Percentiles rank a stretch among this genome's conserved stretches.
phyloP scores from a whole-genome alignment of 2,113 vertebrate genomes.

The Atlantisia rogersi region DNA sequence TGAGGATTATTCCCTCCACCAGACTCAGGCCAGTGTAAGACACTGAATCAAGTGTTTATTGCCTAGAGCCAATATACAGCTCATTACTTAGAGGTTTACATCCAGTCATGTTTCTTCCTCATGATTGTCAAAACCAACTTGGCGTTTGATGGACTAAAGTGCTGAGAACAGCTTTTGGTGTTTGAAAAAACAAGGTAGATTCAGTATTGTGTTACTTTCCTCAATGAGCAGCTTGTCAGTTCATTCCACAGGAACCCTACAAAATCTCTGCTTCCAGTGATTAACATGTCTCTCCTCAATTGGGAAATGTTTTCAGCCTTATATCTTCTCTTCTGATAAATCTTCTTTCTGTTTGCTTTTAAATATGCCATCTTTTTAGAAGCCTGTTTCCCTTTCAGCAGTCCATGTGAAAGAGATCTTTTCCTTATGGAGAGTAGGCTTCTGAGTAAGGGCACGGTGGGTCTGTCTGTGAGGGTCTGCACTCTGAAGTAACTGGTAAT shows the following conservation, averaged over 20 bases:
- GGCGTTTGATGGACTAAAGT: background rate
- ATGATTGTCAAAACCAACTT: background rate
- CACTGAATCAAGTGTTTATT: background rate
- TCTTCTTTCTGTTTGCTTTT: background rate
- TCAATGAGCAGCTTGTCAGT: background rate
- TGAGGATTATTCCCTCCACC: background rate
- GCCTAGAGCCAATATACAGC: background rate
- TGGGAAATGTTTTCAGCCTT: background rate
- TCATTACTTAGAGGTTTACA: background rate
- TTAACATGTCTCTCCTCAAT: background rate
- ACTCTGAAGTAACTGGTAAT: background rate
- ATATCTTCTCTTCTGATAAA: background rate
- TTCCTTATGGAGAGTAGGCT: background rate
- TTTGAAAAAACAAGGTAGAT: background rate
- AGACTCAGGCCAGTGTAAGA: background rate
- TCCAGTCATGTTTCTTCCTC: background rate
- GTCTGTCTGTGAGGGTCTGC: background rate
- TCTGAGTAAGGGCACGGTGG: background rate
- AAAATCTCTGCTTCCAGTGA: background rate
- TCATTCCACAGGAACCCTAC: background rate
- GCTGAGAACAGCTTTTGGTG: background rate
- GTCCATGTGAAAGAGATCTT: background rate
- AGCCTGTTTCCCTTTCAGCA: background rate
- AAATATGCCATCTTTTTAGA: background rate
- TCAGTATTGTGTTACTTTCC: background rate